phyloP scores from a whole-genome alignment of 1,140 invertebrate species.

The Bombus cullumanus region DNA sequence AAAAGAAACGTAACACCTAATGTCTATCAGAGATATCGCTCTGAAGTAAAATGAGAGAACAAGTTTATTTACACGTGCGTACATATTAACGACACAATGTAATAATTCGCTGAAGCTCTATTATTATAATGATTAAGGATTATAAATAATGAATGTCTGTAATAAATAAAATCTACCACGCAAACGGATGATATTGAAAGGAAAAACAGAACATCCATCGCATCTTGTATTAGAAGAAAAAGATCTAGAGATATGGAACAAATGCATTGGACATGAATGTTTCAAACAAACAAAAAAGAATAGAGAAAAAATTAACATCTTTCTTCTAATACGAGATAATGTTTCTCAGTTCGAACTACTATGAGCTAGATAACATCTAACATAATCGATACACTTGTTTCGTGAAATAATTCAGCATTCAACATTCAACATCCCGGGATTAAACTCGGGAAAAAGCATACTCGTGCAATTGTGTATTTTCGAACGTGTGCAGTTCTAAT shows the following conservation, averaged over 20 bases:
- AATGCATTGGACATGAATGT: neutral
- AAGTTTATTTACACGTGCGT: slow-evolving; percentile 71
- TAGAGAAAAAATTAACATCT: neutral
- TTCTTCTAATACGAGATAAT: slow-evolving; percentile 46
- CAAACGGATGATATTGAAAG: slow-evolving; percentile 68
- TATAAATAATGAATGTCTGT: slow-evolving; percentile 82
- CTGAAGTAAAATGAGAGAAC: slow-evolving; percentile 68
- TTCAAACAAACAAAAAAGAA: neutral
- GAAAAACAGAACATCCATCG: slow-evolving; percentile 67
- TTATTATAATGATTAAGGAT: slow-evolving; percentile 80
- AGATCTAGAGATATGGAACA: neutral
- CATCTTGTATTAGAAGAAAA: slow-evolving; percentile 62
- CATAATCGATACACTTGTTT: slow-evolving; percentile 60
- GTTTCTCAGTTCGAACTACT: slow-evolving; percentile 67
- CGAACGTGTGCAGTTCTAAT: slow-evolving; percentile 14
- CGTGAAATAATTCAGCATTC: neutral
- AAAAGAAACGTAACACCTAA: slow-evolving; percentile 66
- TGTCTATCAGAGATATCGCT: slow-evolving; percentile 71
- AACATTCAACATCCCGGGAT: neutral
- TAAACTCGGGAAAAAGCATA: neutral
- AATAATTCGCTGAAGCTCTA: slow-evolving; percentile 79
- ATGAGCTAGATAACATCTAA: slow-evolving; percentile 78
- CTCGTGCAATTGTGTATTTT: neutral
- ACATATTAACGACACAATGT: slow-evolving; percentile 72
- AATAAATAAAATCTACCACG: slow-evolving; percentile 82